Evolutionary conservation across 2,113 vertebrate genomes (phyloP).

Genomic region (Cavia aperea): DNA sequence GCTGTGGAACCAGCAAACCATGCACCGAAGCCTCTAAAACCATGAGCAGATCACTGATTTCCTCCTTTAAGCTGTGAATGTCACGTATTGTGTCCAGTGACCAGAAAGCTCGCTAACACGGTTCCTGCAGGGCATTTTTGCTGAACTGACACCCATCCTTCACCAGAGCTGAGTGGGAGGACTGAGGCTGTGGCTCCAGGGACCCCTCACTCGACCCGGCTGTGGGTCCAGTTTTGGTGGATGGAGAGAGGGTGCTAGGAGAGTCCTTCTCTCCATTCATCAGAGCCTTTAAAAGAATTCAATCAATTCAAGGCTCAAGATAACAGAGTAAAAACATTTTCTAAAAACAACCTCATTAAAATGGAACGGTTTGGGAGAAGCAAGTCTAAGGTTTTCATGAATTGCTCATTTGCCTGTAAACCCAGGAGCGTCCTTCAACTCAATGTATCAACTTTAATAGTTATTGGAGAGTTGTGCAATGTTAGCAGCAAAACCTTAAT

Average conservation of each 20-base stretch:
- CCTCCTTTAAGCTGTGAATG: not conserved
- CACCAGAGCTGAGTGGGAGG: not conserved
- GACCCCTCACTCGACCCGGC: not conserved
- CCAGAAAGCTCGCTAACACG: not conserved
- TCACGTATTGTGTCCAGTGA: not conserved
- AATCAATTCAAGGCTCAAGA: not conserved
- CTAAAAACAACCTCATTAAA: not conserved
- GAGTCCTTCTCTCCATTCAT: too few relatives aligned
- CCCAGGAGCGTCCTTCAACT: not conserved
- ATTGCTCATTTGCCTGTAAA: constrained; percentile 7
- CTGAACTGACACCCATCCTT: not conserved
- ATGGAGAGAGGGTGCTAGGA: not conserved
- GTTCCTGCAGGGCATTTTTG: not conserved
- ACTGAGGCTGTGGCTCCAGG: too few relatives aligned
- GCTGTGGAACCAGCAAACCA: not conserved
- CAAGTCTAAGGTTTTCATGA: not conserved
- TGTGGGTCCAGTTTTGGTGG: not conserved
- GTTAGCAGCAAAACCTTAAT: not conserved
- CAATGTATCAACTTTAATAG: not conserved
- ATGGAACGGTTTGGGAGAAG: not conserved
- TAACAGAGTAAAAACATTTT: not conserved
- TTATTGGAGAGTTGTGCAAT: not conserved
- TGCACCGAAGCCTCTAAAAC: not conserved
- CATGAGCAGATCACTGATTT: not conserved
- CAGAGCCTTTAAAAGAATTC: not conserved